Percentiles rank a stretch among this genome's conserved stretches.
Conservation (phyloP, 1,140 invertebrate genomes). For the Pygmarrhopalites habei region DNA sequence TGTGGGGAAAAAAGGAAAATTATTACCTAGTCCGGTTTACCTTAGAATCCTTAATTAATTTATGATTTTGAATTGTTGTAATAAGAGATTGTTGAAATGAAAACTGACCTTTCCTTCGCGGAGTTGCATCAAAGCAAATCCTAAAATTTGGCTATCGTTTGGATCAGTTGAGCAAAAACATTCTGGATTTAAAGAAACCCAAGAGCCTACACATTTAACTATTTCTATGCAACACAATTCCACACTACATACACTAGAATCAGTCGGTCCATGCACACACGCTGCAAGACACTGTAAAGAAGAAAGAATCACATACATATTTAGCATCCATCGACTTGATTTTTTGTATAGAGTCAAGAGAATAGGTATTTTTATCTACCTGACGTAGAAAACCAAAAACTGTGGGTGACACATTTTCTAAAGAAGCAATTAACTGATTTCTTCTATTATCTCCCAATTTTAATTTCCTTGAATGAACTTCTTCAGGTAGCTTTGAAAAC, state of each 20-base stretch:
- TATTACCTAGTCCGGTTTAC: too few species aligned
- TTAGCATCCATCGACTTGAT: neutral
- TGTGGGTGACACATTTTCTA: conserved; percentile 49
- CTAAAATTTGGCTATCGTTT: conserved; percentile 23
- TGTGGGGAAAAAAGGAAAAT: too few species aligned
- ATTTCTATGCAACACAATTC: conserved; percentile 28
- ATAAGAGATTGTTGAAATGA: neutral
- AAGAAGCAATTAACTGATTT: conserved; percentile 68
- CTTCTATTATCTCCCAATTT: conserved; percentile 84
- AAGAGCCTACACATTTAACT: conserved; percentile 37
- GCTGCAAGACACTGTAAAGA: conserved; percentile 18
- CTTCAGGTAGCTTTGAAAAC: conserved; percentile 95
- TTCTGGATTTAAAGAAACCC: conserved; percentile 36
- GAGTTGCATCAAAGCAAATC: conserved; percentile 38
- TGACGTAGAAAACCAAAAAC: conserved; percentile 41
- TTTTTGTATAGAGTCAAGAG: neutral
- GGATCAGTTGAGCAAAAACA: conserved; percentile 27
- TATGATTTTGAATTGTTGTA: too few species aligned
- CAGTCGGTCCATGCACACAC: conserved; percentile 11
- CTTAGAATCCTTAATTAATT: too few species aligned
- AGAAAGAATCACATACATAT: conserved; percentile 21
- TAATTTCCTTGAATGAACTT: conserved; percentile 74
- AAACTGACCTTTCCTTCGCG: conserved; percentile 35
- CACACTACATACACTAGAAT: conserved; percentile 5
- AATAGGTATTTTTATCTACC: conserved; percentile 39